Evolutionary conservation across 2,113 vertebrate species (phyloP), one percentile per base, ranked within the genome.

Genomic region (Nyctereutes procyonoides): DNA sequence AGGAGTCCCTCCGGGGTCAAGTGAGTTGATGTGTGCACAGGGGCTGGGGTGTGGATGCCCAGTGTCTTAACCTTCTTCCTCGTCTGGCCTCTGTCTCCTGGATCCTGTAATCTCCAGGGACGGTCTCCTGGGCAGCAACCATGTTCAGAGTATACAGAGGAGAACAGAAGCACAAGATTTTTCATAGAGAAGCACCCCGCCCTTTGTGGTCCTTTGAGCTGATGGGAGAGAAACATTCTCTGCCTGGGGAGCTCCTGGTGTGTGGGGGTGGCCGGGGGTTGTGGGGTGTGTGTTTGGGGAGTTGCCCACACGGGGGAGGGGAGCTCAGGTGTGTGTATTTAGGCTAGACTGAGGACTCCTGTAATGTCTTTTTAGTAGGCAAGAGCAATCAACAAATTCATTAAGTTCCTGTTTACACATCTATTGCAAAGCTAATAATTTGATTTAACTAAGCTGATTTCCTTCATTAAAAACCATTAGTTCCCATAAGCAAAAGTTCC

Each of bases 381-480:
- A 84, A 85, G 94, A 94, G 85, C 85, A 82, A 97, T 90, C 95
- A 97, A 90, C 94, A 95, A 92, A 97, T 97, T 96, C 95, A 98
- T 97, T 96, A 98, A 85, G 94, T 84, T 95, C 88, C 88, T 98
- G 95, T 96, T 96, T 98, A 97, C 76, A 92, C 94, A 96, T 97
- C 97, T 88, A 94, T 97, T 96, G 97, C 94, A 95, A 95, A 96
- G 84, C 88, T 97, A 97, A 98, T 97, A 97, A 97, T 97, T 95
- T 96, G 96, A 96, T 96, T 96, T 97, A 96, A 96, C 95, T 88
- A 86, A 97, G 95, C 90, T 97, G 97, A 97, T 97, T 98, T 90
- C 85, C 96, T 96, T 98, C 97, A 98, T 98, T 98, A 98, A 97
- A 98, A 98, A 97, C 84, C 81, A 98, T 98, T 98, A 98, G 97